These are phyloP conservation scores for Anticlea derivata DNA, from an alignment of 2,888 invertebrate genomes.

Conservation along the genomic window DNA sequence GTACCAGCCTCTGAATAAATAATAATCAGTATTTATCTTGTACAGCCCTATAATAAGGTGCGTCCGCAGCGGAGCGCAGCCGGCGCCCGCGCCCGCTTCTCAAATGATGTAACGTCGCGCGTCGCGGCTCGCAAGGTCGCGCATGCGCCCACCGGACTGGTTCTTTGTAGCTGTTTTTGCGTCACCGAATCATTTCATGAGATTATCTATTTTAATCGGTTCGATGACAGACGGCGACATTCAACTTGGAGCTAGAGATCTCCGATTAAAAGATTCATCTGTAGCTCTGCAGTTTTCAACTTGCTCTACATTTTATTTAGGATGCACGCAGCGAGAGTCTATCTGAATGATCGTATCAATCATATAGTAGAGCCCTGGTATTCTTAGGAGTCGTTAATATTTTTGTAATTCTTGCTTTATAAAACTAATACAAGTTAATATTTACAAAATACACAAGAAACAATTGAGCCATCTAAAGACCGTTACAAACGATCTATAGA, in stretches of 20 bases:
- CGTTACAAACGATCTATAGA: no score
- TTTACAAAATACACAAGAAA: no score
- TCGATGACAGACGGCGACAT: constrained; percentile 10
- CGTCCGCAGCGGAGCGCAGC: constrained; percentile 35
- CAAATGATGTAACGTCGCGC: constrained; percentile 50
- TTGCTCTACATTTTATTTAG: no score
- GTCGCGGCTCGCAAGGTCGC: constrained; percentile 58
- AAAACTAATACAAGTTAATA: no score
- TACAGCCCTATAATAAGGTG: constrained; percentile 14
- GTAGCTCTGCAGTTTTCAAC: no score
- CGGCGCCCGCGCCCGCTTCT: constrained; percentile 44
- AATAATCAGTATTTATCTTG: background rate
- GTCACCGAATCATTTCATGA: constrained; percentile 23
- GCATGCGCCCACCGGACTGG: constrained; percentile 35
- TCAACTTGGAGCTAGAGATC: constrained; percentile 5
- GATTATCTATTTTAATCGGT: constrained; percentile 19
- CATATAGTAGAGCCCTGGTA: no score
- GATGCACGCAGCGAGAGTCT: no score
- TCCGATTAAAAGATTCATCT: background rate
- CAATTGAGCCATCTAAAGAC: no score
- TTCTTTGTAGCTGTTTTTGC: constrained; percentile 28
- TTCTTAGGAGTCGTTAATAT: no score
- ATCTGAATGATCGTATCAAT: no score
- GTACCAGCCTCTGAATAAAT: no score
- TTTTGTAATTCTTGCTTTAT: no score